Evolutionary conservation across 2,888 invertebrate species (phyloP), one percentile per base, ranked within the genome.

Genomic region (Brenthis daphne): DNA sequence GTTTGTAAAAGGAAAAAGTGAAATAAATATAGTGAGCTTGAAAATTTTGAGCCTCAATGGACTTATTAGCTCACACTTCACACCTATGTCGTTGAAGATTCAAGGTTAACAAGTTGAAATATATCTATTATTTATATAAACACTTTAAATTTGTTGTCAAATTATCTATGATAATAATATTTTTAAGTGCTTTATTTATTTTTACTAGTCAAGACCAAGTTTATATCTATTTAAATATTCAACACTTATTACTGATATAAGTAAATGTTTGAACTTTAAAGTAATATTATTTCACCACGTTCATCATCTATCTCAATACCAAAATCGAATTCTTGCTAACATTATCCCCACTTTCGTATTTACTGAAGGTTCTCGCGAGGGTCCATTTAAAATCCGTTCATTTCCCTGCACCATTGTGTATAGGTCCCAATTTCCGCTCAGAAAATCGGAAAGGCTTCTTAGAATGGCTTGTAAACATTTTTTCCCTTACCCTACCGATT

Each of bases 401-500:
- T 73, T 73, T 72, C 72, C 70, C 70, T 68, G 54, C 69, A 54
- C 67, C 71, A 75, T 66, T 77, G 75, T 74, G 64, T 70, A 64
- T 58, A 68, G 70, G 70, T 73, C 76, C 74, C 74, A 71, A 76
- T 69, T 71, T 73, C 73, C 73, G 73, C 68, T 74, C 71, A 61
- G 71, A 68, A 64, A 75, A 74, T 67, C 74, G 73, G 64, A 64
- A 71, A 70, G 73, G 73, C 71, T 80, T 78, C 80, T 79, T 78
- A 76, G 85, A 85, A 83, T 77, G 80, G 81, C 77, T 80, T 82
- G 85, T 86, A 85, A 88, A 86, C 85, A 82, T 81, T 88, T 85
- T 83, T 83, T 81, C 83, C 76, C 81, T 77, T 87, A 83, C 79
- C 77, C 80, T 82, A 82, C 79, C 83, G 83, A 87, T 86, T 89